A percentile compares a stretch with the other conserved stretches of the same genome.
These are phyloP conservation scores for Cheilosia vernalis DNA, from an alignment of 2,888 invertebrate species.

Conservation along the genomic window DNA sequence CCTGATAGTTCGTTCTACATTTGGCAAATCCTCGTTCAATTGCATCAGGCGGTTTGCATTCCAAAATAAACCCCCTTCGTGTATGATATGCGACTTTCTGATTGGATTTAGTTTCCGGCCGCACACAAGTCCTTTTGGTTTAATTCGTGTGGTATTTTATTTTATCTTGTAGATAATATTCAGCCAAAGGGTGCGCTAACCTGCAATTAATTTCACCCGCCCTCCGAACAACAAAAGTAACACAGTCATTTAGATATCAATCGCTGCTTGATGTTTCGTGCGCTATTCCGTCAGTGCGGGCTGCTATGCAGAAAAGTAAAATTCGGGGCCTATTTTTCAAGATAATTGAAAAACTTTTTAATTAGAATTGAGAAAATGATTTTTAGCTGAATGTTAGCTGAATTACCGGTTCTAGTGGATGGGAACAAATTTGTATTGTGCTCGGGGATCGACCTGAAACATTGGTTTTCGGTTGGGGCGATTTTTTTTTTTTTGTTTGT, in stretches of 20 bases:
- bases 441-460: constrained; percentile 50
- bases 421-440: constrained; percentile 50
- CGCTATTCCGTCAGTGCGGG: constrained; percentile 1
- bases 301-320: not conserved
- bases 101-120: constrained; percentile 41
- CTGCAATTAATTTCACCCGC: constrained; percentile 37
- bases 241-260: constrained; percentile 67
- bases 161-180: constrained; percentile 34
- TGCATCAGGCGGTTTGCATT: constrained; percentile 26
- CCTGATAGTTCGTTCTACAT: constrained; percentile 33
- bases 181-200: not conserved
- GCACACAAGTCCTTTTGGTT: not conserved
- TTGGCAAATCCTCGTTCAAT: constrained; percentile 39
- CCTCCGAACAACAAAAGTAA: constrained; percentile 9
- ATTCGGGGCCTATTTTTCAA: constrained; percentile 32
- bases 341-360: constrained; percentile 74
- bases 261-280: constrained; percentile 54
- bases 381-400: constrained; percentile 23
- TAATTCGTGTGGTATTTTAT: constrained; percentile 19
- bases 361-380: constrained; percentile 70
- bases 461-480: constrained; percentile 3
- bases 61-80: not conserved
- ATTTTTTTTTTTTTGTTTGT: constrained; percentile 27
- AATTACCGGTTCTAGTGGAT: constrained; percentile 54
- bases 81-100: not conserved